A percentile compares a stretch with the other conserved stretches of the same genome.
Conservation (phyloP, 2,113 vertebrate species). For the Lepisosteus osseus region DNA sequence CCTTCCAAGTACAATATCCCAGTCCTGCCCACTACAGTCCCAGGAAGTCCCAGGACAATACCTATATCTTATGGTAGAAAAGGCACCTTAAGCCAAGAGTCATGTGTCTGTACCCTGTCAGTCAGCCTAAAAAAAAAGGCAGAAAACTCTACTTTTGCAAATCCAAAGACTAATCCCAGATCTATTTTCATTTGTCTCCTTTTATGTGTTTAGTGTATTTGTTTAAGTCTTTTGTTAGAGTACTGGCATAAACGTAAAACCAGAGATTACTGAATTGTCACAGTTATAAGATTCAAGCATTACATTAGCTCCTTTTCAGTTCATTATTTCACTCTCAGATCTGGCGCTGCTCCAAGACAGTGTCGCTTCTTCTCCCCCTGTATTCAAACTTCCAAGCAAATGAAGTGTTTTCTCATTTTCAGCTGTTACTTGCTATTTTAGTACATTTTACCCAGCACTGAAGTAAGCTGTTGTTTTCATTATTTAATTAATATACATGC, state of each 20-base stretch:
- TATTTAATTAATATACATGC: constrained; percentile 20
- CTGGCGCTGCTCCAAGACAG: constrained; percentile 22
- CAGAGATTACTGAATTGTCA: constrained; percentile 22
- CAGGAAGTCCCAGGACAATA: no score
- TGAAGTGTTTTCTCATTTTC: constrained; percentile 19
- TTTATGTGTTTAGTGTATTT: constrained; percentile 3
- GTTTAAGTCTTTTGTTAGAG: constrained; percentile 9
- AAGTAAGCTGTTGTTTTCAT: no score
- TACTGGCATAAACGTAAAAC: constrained; percentile 10
- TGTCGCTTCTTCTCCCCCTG: constrained; percentile 5
- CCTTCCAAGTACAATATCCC: no score
- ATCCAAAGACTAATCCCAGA: neutral
- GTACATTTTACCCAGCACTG: no score
- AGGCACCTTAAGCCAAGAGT: no score
- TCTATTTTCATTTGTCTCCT: neutral
- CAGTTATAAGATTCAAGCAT: constrained; percentile 24
- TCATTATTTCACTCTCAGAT: constrained; percentile 24
- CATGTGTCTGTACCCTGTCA: no score
- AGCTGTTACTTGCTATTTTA: constrained; percentile 22
- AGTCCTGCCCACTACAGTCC: no score
- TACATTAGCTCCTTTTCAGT: constrained; percentile 23
- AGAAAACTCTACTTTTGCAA: no score
- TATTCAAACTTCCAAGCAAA: constrained; percentile 6
- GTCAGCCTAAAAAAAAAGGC: no score
- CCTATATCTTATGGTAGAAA: no score